Evolutionary conservation across 1,140 invertebrate species (phyloP), one percentile per base, ranked within the genome.

Genomic region (Dolichoris vasculosae): DNA sequence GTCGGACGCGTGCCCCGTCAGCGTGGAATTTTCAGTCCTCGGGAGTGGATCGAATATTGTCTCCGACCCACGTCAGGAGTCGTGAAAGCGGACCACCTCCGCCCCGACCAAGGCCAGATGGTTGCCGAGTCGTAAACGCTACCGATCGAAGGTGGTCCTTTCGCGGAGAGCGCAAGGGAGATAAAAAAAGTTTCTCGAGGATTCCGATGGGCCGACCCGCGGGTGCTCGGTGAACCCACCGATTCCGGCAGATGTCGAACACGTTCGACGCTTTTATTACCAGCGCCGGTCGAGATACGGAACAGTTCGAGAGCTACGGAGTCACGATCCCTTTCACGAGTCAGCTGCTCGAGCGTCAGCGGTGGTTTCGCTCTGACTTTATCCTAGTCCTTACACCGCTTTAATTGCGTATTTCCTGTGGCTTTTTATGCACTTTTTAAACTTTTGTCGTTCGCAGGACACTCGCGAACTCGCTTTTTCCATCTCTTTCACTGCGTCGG

Each of bases 371-470:
- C 23, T 59, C 55, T 26, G 9, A 26, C 38, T 73, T 43, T 43
- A 43, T 73, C 7, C 38, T 4, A 3, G 35, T 40, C 15, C 38
- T 73, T 43, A 4, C 38, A 43, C 0, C 2, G 59, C 69, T 59
- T 75, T 75, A 63, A 75, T 83, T 75, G 26, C 32, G 26, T 69
- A 30, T 30, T 32, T 32, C 75, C 75, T 55, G 73, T 9, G n/a
- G 73, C n/a, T 51, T 76, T 51, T 76, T 51, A 48, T 76, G 46
- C 4, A 3, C 73, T 13, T 76, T 76, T 76, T 17, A 35, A 32
- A 30, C n/a, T 76, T 46, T 46, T 46, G 71, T 46, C 23, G 13
- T 75, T 75, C 13, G 23, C 7, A 2, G 40, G 38, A 17, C 1
- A 15, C 59, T 35, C 38, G 59, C 8, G 8, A n/a, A 35, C 32